Percentiles rank a stretch among this genome's conserved stretches.
These are phyloP conservation scores for Drosophila vallismaia DNA, from an alignment of 2,888 invertebrate genomes.

Conservation along the genomic window DNA sequence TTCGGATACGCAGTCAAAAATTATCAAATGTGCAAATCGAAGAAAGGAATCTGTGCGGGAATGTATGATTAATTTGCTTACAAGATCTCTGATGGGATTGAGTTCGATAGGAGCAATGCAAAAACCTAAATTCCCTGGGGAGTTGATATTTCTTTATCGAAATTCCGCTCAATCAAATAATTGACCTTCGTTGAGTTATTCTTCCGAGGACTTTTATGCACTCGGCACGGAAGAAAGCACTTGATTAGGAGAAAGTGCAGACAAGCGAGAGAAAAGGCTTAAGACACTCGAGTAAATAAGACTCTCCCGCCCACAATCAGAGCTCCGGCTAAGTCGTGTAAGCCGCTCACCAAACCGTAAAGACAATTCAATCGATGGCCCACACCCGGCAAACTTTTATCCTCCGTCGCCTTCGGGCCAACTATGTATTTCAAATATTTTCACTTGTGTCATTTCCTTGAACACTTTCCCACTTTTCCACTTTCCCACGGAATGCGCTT, in stretches of 20 bases:
- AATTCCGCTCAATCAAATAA: background rate
- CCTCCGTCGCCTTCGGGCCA: slow-evolving; percentile 17
- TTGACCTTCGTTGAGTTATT: slow-evolving; percentile 21
- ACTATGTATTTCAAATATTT: slow-evolving; percentile 68
- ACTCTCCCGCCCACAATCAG: slow-evolving; percentile 33
- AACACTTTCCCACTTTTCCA: slow-evolving; percentile 57
- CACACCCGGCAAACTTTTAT: slow-evolving; percentile 18
- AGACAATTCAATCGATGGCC: slow-evolving; percentile 70
- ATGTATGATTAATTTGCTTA: slow-evolving; percentile 15
- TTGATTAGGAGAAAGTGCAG: slow-evolving; percentile 55
- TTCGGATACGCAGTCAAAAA: slow-evolving; percentile 53
- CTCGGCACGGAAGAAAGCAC: slow-evolving; percentile 17
- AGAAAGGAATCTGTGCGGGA: slow-evolving; percentile 5
- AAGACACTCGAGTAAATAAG: slow-evolving; percentile 17
- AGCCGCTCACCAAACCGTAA: slow-evolving; percentile 56
- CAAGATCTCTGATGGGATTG: background rate
- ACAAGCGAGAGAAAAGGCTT: slow-evolving; percentile 47
- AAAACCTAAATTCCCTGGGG: background rate
- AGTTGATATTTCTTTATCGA: background rate
- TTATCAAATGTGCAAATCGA: slow-evolving; percentile 44
- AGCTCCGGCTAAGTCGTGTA: slow-evolving; percentile 52
- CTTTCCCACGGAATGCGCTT: slow-evolving; percentile 59
- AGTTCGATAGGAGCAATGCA: background rate
- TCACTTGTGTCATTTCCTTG: slow-evolving; percentile 75
- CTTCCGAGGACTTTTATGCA: slow-evolving; percentile 13